phyloP scores from a whole-genome alignment of 2,113 vertebrate species.

The Eubucco bourcierii region DNA sequence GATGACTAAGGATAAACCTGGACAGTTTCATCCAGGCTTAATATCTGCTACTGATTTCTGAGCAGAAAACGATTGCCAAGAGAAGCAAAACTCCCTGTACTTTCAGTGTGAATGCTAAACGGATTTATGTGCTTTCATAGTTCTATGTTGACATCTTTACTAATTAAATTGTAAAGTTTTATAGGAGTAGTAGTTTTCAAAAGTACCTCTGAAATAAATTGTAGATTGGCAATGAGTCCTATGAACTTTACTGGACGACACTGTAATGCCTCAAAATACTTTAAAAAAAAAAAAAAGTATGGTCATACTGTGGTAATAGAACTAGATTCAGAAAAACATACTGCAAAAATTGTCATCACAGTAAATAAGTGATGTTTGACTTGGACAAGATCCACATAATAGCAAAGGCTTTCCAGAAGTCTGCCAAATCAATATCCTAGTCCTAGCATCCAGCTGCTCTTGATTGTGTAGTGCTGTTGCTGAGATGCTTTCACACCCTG shows the following conservation, averaged over 20 bases:
- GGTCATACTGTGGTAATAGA: background rate
- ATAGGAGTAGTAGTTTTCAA: background rate
- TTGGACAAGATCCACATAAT: background rate
- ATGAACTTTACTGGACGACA: background rate
- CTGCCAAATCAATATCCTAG: background rate
- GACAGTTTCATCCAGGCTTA: background rate
- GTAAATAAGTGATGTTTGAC: background rate
- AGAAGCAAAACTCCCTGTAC: background rate
- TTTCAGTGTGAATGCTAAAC: background rate
- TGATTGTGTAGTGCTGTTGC: fast-evolving
- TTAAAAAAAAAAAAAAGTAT: background rate
- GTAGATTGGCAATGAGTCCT: background rate
- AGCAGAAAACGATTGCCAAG: background rate
- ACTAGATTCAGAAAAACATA: background rate
- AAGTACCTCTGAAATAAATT: background rate
- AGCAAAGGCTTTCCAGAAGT: background rate
- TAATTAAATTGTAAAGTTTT: background rate
- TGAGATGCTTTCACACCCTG: background rate
- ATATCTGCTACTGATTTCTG: background rate
- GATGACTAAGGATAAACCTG: background rate
- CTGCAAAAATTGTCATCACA: background rate
- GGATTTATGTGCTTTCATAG: background rate
- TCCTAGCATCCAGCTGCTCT: background rate
- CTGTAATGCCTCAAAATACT: background rate
- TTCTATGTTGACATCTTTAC: background rate